phyloP scores from a whole-genome alignment of 1,140 invertebrate species.

The Sitobion miscanthi region DNA sequence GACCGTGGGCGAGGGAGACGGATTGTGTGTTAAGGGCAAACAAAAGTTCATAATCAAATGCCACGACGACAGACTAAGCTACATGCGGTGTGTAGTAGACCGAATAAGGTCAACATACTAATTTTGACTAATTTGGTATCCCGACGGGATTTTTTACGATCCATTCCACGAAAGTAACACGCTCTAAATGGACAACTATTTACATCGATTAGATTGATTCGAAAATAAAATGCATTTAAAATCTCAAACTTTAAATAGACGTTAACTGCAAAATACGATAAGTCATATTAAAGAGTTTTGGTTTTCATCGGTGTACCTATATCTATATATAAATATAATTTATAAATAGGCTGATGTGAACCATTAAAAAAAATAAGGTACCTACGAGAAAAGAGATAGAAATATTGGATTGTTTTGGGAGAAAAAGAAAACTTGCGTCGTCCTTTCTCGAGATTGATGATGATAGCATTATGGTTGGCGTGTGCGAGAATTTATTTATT shows the following conservation, averaged over 20 bases:
- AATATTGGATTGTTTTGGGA: neutral
- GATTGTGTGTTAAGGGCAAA: neutral
- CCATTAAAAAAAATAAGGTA: neutral
- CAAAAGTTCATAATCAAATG: conserved; percentile 48
- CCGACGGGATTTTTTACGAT: neutral
- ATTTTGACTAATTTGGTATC: conserved; percentile 17
- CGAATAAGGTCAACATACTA: neutral
- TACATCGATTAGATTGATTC: neutral
- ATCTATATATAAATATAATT: too few relatives aligned
- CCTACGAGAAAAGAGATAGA: neutral
- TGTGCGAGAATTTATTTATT: neutral
- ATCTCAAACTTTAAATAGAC: neutral
- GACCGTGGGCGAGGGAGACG: neutral
- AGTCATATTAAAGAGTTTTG: neutral
- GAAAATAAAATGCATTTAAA: neutral
- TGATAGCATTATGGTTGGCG: neutral
- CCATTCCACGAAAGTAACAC: neutral
- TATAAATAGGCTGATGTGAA: neutral
- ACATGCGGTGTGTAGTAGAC: neutral
- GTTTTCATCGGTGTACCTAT: neutral
- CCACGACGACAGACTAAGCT: neutral
- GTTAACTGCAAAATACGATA: neutral
- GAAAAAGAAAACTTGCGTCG: neutral
- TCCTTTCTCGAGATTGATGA: neutral
- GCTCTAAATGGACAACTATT: neutral